Evolutionary conservation across 1,140 invertebrate species (phyloP).

Genomic region (Polypedilum vanderplanki): DNA sequence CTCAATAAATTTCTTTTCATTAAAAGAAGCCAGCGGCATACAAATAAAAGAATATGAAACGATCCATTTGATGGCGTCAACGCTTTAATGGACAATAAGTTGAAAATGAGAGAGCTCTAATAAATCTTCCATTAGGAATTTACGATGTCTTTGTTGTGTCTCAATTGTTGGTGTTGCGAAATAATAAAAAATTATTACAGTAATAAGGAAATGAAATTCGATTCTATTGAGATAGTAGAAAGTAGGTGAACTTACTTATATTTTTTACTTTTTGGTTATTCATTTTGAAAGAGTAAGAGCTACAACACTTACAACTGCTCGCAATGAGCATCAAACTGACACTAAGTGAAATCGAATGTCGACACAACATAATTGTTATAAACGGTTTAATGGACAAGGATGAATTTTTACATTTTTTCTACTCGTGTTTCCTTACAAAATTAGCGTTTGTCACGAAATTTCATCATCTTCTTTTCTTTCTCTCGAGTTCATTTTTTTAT

Average conservation of each 20-base stretch:
- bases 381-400: neutral
- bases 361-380: neutral
- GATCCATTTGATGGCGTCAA: neutral
- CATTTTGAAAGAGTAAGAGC: neutral
- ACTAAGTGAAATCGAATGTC: neutral
- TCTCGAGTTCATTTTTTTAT: too few species aligned
- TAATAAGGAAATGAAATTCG: too few species aligned
- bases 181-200: too few species aligned
- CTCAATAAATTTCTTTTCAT: too few species aligned
- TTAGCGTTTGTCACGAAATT: neutral
- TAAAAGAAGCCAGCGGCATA: too few species aligned
- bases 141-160: neutral
- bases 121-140: conserved; percentile 7
- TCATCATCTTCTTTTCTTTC: neutral
- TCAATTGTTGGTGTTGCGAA: neutral
- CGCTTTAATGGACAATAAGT: neutral
- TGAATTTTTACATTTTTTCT: neutral
- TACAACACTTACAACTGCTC: neutral
- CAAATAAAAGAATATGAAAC: neutral
- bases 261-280: neutral
- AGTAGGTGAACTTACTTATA: neutral
- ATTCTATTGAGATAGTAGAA: too few species aligned
- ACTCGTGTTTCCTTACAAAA: neutral
- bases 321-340: neutral
- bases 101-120: neutral